Percentiles rank a stretch among this genome's conserved stretches.
Conservation (phyloP, 2,888 invertebrate genomes). For the Glyphotaelius pellucidus region DNA sequence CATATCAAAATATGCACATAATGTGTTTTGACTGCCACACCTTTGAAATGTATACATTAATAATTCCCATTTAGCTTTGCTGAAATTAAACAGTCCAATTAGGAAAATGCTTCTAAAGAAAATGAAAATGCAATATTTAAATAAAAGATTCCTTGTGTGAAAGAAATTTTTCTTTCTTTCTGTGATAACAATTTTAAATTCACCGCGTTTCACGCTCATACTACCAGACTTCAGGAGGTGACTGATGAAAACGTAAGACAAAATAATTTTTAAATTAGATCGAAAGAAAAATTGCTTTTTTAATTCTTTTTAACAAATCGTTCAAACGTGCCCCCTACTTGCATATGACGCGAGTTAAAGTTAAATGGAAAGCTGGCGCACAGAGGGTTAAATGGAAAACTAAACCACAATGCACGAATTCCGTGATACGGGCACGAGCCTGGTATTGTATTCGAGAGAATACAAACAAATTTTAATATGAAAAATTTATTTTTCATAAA, state of each 20-base stretch:
- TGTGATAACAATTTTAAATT: not conserved
- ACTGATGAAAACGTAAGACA: not conserved
- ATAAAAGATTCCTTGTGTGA: not conserved
- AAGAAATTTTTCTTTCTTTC: not conserved
- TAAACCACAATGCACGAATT: too few relatives aligned
- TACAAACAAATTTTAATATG: too few relatives aligned
- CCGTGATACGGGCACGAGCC: too few relatives aligned
- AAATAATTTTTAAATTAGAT: not conserved
- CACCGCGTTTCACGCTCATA: not conserved
- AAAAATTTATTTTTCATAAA: too few relatives aligned
- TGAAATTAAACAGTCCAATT: not conserved
- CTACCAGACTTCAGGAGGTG: not conserved
- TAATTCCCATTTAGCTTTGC: not conserved
- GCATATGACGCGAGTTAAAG: too few relatives aligned
- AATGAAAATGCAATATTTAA: not conserved
- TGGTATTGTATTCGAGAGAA: too few relatives aligned
- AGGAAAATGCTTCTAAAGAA: not conserved
- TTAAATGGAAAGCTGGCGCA: too few relatives aligned
- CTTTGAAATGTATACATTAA: not conserved
- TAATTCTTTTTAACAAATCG: too few relatives aligned
- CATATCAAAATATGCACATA: slow-evolving; percentile 12
- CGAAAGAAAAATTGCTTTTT: too few relatives aligned
- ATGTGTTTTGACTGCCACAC: slow-evolving; percentile 23
- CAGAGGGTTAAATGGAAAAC: too few relatives aligned
- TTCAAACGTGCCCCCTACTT: too few relatives aligned